Conservation (phyloP, 2,113 vertebrate species). For the Spilogale gracilis region DNA sequence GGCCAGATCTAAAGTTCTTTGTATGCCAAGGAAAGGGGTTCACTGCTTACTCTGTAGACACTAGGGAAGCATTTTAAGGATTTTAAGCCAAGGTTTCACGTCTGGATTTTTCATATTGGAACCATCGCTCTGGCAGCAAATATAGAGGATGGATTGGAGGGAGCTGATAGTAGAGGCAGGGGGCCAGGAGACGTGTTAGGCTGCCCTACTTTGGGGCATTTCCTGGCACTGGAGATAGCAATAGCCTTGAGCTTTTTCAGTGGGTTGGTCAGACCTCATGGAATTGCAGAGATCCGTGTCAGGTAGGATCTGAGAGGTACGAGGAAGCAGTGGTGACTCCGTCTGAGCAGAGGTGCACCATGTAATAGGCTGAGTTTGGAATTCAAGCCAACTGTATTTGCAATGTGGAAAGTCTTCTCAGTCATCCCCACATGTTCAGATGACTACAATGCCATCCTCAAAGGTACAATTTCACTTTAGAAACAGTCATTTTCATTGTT, state of each 20-base stretch:
- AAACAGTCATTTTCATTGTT: neutral
- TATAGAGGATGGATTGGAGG: neutral
- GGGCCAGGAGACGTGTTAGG: neutral
- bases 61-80: slow-evolving; percentile 40
- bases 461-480: neutral
- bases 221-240: neutral
- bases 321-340: neutral
- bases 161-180: neutral
- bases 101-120: slow-evolving; percentile 47
- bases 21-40: slow-evolving; percentile 30
- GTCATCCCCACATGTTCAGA: neutral
- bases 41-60: slow-evolving; percentile 36
- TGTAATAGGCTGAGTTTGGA: neutral
- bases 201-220: neutral
- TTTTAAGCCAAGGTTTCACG: slow-evolving; percentile 18
- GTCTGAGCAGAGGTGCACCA: neutral
- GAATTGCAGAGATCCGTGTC: neutral
- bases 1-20: slow-evolving; percentile 61
- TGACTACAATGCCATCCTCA: neutral
- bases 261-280: neutral
- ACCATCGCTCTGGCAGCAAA: slow-evolving; percentile 52
- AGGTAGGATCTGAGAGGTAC: neutral
- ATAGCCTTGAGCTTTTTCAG: neutral
- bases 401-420: slow-evolving; percentile 11
- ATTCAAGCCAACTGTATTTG: neutral